Base-by-base conservation (phyloP, 2,888 invertebrate species). In the Amphimallon solstitiale region DNA sequence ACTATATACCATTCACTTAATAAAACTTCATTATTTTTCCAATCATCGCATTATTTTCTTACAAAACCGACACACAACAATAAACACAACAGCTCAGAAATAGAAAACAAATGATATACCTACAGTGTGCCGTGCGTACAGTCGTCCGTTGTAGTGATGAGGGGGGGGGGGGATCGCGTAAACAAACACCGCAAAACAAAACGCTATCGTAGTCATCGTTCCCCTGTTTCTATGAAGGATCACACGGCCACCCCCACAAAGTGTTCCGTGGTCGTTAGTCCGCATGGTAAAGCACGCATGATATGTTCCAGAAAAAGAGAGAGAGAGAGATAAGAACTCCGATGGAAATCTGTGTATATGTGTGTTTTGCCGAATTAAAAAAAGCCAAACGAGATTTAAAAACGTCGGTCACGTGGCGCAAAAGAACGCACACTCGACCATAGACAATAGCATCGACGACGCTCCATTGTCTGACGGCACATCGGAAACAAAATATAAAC, bases 101-200 rank as follows among this genome's bases (percentile, higher is more conserved):
- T 14, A 12, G 12, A 56, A 56, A 56, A 56, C 56, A 56, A 56
- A 56, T 40, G 56, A 56, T n/a, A n/a, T n/a, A n/a, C n/a, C n/a
- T n/a, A n/a, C 23, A 23, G 12, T 40, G 56, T 23, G 12, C n/a
- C 56, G 56, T 14, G 21, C 15, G 35, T 19, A 37, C 23, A 37
- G 62, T 12, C 62, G 61, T 48, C 61, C 48, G 46, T 35, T 37
- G 21, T n/a, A 12, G 17, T 1, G n/a, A n/a, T n/a, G n/a, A n/a
- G n/a, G n/a, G n/a, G n/a, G n/a, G n/a, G 49, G 49, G 49, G 49
- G 38, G 34, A 40, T 38, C 49, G 49, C 48, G 62, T 62, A 62
- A 62, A 62, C 49, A 62, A 62, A 62, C 62, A 62, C 62, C 62
- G 49, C 62, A 62, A 62, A 62, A 61, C 61, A 61, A 61, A 61